Evolutionary conservation across 1,140 invertebrate species (phyloP), one percentile per base, ranked within the genome.

Genomic region (Achatina immaculata): DNA sequence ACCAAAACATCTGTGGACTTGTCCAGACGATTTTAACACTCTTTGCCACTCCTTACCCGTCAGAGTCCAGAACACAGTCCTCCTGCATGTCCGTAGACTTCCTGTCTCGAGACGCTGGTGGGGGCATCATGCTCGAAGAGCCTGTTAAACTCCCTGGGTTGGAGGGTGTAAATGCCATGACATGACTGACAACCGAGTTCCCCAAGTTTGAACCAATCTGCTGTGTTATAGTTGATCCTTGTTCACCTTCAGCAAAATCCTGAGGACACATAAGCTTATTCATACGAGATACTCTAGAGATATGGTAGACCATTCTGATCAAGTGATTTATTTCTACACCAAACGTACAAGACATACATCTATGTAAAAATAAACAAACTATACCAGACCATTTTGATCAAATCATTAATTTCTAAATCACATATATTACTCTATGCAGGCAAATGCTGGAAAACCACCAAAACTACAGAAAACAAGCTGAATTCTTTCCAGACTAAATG

Each of bases 81-180:
- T 73, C 71, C 21, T 48, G 40, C 1, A 34, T 34, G 3, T 48
- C 28, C n/a, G 21, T 9, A 16, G 14, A 3, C 71, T 73, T 73
- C 28, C 71, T 73, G 71, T 73, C 71, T 45, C 38, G 31, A 28
- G 71, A 43, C 9, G 71, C 19, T n/a, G 71, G 71, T n/a, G 71
- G 71, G 2, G 71, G 71, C 71, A 73, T 73, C 43, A 73, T 2
- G 0, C 4, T 43, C 0, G 68, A 40, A 6, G 71, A 43, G 28
- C 28, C 43, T 2, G 43, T 28, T 24, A 43, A 14, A 28, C 42
- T 7, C 11, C 16, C 40, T 3, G 36, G 16, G 21, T 31, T 14
- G 16, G 42, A 40, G 31, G 42, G 9, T 34, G 42, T 31, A 51
- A 72, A 73, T 2, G 71, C 48, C 71, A 69, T 72, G 7, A 73